phyloP scores from a whole-genome alignment of 2,113 vertebrate genomes.

The Steatornis caripensis region DNA sequence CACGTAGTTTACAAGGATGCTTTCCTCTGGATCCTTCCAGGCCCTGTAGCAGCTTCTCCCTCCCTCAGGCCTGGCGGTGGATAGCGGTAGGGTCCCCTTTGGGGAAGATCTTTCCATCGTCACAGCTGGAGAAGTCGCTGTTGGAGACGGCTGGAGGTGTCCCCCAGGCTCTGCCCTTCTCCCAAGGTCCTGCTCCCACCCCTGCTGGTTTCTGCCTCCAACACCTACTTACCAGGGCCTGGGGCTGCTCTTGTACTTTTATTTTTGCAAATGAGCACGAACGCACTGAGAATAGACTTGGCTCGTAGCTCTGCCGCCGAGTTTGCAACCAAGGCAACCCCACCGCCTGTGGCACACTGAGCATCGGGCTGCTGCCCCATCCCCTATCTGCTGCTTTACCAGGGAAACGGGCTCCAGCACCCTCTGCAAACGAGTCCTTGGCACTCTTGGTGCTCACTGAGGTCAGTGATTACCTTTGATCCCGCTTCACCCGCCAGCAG shows the following conservation, averaged over 20 bases:
- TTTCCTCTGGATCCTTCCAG: background rate
- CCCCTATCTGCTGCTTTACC: background rate
- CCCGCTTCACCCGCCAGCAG: accelerated
- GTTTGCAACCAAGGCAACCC: background rate
- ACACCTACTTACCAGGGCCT: background rate
- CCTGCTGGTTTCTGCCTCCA: background rate
- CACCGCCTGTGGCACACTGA: accelerated
- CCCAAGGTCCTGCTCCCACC: background rate
- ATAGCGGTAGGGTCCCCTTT: background rate
- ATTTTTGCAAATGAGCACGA: background rate
- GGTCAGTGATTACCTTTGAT: background rate
- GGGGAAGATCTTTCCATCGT: background rate
- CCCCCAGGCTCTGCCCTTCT: background rate
- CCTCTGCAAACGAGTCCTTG: background rate
- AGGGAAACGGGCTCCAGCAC: background rate
- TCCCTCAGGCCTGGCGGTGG: background rate
- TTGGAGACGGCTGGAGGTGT: background rate
- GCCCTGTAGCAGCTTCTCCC: background rate
- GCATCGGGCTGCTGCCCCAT: background rate
- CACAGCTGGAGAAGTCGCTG: background rate
- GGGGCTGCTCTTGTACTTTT: background rate
- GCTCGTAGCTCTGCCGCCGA: background rate
- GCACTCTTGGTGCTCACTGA: accelerated
- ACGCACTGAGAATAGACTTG: background rate
- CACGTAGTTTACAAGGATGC: background rate